Percentiles rank a stretch among this genome's conserved stretches.
phyloP scores from a whole-genome alignment of 2,888 invertebrate genomes.

The Drosophila meridiana region DNA sequence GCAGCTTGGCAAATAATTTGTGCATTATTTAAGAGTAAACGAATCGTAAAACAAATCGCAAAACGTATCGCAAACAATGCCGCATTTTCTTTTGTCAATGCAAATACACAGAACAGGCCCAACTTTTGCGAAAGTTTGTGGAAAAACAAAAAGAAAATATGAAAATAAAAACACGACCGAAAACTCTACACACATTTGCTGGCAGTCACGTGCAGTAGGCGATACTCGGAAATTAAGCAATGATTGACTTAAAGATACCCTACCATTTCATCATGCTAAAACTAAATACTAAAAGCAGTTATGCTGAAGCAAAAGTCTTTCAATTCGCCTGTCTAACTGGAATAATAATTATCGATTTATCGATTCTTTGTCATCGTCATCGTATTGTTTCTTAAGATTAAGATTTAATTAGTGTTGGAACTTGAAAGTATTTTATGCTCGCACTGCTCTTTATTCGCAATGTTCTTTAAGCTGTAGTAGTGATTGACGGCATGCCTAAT shows the following conservation, averaged over 20 bases:
- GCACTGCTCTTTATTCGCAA: too few species aligned
- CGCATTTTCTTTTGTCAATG: conserved; percentile 59
- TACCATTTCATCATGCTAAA: background rate
- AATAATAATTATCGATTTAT: background rate
- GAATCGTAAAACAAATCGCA: conserved; percentile 53
- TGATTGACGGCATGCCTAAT: background rate
- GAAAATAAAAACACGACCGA: conserved; percentile 43
- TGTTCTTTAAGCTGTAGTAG: too few species aligned
- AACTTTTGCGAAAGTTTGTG: conserved; percentile 62
- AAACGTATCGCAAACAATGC: conserved; percentile 58
- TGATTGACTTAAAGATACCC: conserved; percentile 28
- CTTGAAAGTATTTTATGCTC: too few species aligned
- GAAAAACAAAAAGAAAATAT: conserved; percentile 36
- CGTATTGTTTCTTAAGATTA: background rate
- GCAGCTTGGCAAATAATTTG: conserved; percentile 56
- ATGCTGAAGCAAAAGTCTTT: background rate
- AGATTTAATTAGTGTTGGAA: too few species aligned
- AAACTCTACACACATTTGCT: conserved; percentile 42
- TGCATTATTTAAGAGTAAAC: conserved; percentile 51
- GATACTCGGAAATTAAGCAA: background rate
- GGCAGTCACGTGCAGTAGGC: conserved; percentile 64
- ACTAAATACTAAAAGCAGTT: background rate
- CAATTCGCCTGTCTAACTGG: background rate
- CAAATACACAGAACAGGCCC: conserved; percentile 33
- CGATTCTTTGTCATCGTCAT: background rate